Evolutionary conservation across 2,888 invertebrate species (phyloP), one percentile per base, ranked within the genome.

Genomic region (Agriopis aurantiaria): DNA sequence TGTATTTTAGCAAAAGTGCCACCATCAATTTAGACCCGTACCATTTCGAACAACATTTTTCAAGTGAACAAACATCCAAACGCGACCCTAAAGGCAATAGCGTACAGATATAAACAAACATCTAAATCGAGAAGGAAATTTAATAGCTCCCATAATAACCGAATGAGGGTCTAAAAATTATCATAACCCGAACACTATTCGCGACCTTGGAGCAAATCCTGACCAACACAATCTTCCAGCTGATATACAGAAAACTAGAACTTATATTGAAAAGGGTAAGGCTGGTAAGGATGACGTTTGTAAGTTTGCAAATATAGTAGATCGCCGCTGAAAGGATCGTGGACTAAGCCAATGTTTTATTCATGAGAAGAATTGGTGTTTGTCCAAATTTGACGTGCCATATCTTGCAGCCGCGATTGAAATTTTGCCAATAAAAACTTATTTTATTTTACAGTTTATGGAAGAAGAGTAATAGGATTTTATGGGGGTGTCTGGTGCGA

Each of bases 341-440:
- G 73, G 75, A 75, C 75, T 75, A 75, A 72, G 72, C 74, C 77
- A 71, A 91, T 91, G 89, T 86, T 83, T 91, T 91, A 91, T 91
- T 91, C 91, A 91, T 88, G 79, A 80, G 73, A 75, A 76, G 86
- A 89, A 87, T 86, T 86, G 87, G 86, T 89, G 89, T 91, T 90
- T 90, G 90, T 91, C 89, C 88, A 90, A 90, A 90, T 90, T 89
- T 91, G 88, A 90, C 89, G 88, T 86, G 83, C 82, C 82, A 83
- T 86, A 85, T 85, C 82, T 87, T 85, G 85, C 83, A 80, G 77
- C 71, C 74, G 72, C 79, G 82, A 86, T 87, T 87, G 87, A 86
- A 86, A 86, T 83, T 84, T 82, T 80, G 82, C 84, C 82, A 81
- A 80, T 74, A 75, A 82, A 81, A 81, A 79, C 78, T 83, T 78